phyloP scores from a whole-genome alignment of 2,888 invertebrate species.

The Rhopalosiphum nymphaeae region DNA sequence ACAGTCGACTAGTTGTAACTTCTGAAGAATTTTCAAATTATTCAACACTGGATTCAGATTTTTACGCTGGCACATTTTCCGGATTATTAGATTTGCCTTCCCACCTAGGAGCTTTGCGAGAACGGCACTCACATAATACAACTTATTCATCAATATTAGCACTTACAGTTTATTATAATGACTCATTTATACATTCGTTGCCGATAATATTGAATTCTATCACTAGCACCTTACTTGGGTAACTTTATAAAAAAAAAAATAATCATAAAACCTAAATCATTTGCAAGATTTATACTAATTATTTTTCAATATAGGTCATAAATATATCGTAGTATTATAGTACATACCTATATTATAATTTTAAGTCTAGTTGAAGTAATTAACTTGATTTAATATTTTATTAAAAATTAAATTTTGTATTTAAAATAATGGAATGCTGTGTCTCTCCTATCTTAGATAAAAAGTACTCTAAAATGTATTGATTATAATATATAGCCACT shows the following conservation, averaged over 20 bases:
- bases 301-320: neutral
- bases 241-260: conserved; percentile 67
- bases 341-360: neutral
- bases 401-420: neutral
- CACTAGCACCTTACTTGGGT: conserved; percentile 81
- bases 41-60: conserved; percentile 45
- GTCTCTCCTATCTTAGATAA: neutral
- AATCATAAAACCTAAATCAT: neutral
- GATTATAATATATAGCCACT: neutral
- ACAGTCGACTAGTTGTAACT: conserved; percentile 29
- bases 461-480: neutral
- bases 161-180: conserved; percentile 79
- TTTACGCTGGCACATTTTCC: conserved; percentile 42
- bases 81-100: conserved; percentile 75
- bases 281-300: neutral
- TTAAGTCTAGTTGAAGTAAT: neutral
- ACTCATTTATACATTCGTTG: conserved; percentile 83
- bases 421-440: neutral
- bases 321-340: neutral
- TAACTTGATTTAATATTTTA: neutral
- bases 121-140: conserved; percentile 70
- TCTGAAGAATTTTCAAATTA: conserved; percentile 42
- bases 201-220: conserved; percentile 82
- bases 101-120: conserved; percentile 78
- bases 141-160: conserved; percentile 61